Percentiles rank a stretch among this genome's conserved stretches.
phyloP scores from a whole-genome alignment of 92 coral and sea anemone species.

The Hydrozoanthus gracilis region DNA sequence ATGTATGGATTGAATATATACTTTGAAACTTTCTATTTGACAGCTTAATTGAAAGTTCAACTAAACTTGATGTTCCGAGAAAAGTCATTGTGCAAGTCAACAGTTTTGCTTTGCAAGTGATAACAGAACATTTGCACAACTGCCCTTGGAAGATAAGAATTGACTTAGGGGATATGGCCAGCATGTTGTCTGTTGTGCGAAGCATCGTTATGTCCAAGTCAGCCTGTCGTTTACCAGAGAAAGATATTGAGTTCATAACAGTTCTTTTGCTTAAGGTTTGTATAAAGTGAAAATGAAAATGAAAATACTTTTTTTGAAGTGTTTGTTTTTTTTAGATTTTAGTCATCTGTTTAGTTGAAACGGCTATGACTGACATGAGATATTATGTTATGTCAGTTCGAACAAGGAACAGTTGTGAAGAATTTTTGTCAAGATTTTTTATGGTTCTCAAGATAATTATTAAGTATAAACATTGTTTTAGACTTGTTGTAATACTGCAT shows the following conservation, averaged over 20 bases:
- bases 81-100: conserved; percentile 68
- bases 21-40: not conserved
- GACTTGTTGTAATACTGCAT: too few relatives aligned
- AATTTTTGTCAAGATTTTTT: too few relatives aligned
- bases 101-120: conserved; percentile 71
- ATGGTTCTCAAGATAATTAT: too few relatives aligned
- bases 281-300: not conserved
- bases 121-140: conserved; percentile 58
- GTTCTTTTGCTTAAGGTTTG: conserved; percentile 81
- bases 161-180: conserved; percentile 83
- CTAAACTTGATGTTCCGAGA: conserved; percentile 75
- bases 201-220: conserved; percentile 81
- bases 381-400: too few relatives aligned
- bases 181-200: conserved; percentile 84
- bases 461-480: too few relatives aligned
- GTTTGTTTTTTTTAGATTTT: too few relatives aligned
- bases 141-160: conserved; percentile 73
- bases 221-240: conserved; percentile 68
- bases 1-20: too few relatives aligned
- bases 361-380: too few relatives aligned
- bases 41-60: conserved; percentile 83
- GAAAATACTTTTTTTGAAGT: not conserved
- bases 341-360: too few relatives aligned
- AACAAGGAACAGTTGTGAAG: too few relatives aligned
- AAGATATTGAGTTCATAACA: conserved; percentile 61